phyloP scores from a whole-genome alignment of 2,888 invertebrate species.

The Rhyacophila evoluta region DNA sequence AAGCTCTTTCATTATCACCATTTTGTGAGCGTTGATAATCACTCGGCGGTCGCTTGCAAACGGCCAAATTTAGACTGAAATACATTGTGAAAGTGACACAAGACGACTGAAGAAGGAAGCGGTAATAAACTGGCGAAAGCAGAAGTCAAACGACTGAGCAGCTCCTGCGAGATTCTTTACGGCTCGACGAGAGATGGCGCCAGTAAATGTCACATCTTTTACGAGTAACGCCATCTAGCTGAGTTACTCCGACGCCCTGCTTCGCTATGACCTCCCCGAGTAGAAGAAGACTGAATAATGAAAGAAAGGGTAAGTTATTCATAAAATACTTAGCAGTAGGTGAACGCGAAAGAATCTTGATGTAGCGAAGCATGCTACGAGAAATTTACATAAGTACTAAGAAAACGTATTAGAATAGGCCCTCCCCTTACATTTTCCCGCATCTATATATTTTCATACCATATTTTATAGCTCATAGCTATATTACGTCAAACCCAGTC shows the following conservation, averaged over 20 bases:
- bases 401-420: not conserved
- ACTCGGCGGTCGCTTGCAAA: conserved; percentile 13
- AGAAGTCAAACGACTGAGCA: conserved; percentile 22
- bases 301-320: conserved; percentile 22
- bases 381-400: not conserved
- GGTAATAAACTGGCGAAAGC: not conserved
- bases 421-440: too few species aligned
- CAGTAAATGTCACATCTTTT: conserved; percentile 22
- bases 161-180: not conserved
- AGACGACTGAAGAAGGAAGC: not conserved
- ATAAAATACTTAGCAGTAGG: not conserved
- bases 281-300: not conserved
- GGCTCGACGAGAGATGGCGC: conserved; percentile 8
- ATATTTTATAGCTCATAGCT: too few species aligned
- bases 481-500: too few species aligned
- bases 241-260: conserved; percentile 8
- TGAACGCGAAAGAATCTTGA: conserved; percentile 4
- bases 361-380: not conserved
- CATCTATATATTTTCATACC: not conserved
- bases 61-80: not conserved
- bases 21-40: not conserved
- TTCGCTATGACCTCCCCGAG: not conserved
- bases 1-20: not conserved
- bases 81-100: conserved; percentile 13
- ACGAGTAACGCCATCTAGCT: conserved; percentile 23